A percentile compares a stretch with the other conserved stretches of the same genome.
Conservation (phyloP, 1,140 invertebrate genomes). For the Pemphigus obesinymphae region DNA sequence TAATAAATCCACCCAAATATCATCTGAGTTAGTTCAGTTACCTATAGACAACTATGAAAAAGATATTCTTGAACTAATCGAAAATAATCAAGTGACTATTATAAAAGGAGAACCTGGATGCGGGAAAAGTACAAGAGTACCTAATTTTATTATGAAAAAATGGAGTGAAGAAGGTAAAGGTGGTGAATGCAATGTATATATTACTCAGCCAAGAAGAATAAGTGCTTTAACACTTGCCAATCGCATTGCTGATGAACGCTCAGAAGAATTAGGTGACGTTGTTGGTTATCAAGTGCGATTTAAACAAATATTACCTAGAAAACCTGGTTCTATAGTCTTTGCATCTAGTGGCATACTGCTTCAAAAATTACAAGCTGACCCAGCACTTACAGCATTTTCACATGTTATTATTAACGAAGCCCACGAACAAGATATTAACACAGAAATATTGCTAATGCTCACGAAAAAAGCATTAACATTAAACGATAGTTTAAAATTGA, state of each 20-base stretch:
- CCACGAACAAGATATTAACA: constrained; percentile 71
- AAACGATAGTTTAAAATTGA: constrained; percentile 71
- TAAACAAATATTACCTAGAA: constrained; percentile 52
- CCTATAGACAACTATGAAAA: constrained; percentile 16
- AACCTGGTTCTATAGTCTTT: constrained; percentile 73
- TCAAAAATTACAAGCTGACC: constrained; percentile 65
- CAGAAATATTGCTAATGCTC: constrained; percentile 74
- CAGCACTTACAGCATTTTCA: constrained; percentile 60
- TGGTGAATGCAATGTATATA: constrained; percentile 72
- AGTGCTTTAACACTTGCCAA: constrained; percentile 83
- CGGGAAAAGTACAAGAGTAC: constrained; percentile 70
- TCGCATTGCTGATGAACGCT: constrained; percentile 77
- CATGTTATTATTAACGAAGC: constrained; percentile 78
- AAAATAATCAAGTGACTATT: constrained; percentile 49
- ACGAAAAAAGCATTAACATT: constrained; percentile 72
- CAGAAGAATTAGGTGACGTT: constrained; percentile 56
- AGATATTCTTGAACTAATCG: constrained; percentile 48
- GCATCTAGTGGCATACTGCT: constrained; percentile 75
- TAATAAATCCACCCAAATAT: not conserved
- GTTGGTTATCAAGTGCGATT: constrained; percentile 78
- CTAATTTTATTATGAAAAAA: constrained; percentile 68
- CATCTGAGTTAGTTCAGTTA: not conserved
- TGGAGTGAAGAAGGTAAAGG: constrained; percentile 63
- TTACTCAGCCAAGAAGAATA: constrained; percentile 88
- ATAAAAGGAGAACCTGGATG: constrained; percentile 53